A percentile compares a stretch with the other conserved stretches of the same genome.
phyloP scores from a whole-genome alignment of 2,888 invertebrate species.

The Ectemnius cavifrons region DNA sequence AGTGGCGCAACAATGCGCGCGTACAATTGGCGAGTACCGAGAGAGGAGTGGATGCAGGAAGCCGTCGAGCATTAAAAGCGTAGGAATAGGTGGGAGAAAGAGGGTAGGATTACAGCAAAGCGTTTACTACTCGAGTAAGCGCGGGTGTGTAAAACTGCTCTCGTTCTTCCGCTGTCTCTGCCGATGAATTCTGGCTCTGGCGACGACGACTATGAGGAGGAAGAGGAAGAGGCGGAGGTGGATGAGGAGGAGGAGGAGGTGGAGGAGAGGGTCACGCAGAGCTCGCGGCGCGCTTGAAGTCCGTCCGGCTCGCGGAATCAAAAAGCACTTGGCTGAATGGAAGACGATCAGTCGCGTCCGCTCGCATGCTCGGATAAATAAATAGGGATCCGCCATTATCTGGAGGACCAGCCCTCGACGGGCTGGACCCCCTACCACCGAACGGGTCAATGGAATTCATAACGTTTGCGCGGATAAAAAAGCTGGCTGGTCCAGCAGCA shows the following conservation, averaged over 20 bases:
- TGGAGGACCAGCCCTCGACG: conserved; percentile 69
- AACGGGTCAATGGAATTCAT: conserved; percentile 74
- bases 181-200: not conserved
- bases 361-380: conserved; percentile 69
- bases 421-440: conserved; percentile 62
- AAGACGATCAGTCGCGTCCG: conserved; percentile 70
- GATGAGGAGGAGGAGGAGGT: too few relatives aligned
- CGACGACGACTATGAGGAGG: not conserved
- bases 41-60: not conserved
- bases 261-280: conserved; percentile 25
- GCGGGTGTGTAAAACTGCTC: not conserved
- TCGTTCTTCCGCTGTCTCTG: not conserved
- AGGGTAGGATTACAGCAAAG: too few relatives aligned
- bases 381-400: conserved; percentile 72
- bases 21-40: not conserved
- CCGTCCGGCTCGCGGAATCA: conserved; percentile 56
- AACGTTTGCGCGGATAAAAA: conserved; percentile 72
- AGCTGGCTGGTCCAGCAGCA: conserved; percentile 62
- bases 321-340: conserved; percentile 62
- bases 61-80: not conserved
- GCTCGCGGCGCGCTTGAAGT: conserved; percentile 39
- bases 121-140: too few relatives aligned
- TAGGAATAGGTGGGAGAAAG: not conserved
- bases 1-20: conserved; percentile 3
- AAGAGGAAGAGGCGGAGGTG: too few relatives aligned